Evolutionary conservation across 2,797 vertebrate species (phyloP), one percentile per base, ranked within the genome.

Genomic region (Rousettus madagascariensis): DNA sequence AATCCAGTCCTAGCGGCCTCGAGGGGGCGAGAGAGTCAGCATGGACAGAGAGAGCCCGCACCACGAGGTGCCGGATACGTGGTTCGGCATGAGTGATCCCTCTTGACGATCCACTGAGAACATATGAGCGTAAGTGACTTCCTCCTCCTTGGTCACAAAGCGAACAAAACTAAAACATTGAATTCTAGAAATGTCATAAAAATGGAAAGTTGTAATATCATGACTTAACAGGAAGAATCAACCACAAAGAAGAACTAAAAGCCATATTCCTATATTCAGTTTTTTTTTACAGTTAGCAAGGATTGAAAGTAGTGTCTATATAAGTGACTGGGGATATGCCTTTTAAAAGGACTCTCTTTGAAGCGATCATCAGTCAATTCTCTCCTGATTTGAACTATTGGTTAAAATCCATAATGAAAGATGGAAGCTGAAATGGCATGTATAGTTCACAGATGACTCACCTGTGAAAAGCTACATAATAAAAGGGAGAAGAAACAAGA

Each of bases 201-300:
- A 53, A n/a, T 36, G 51, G 75, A 89, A 86, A 63, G 41, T 57
- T 49, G n/a, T 22, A 26, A 41, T 26, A 28, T 30, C 28, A 17
- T 20, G 49, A 86, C 11, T 49, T 46, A 82, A 46, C 1, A 91
- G 65, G 46, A 88, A 83, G 17, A 89, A 38, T 36, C 30, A 69
- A 90, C n/a, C 11, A 74, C 43, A 75, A 59, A 28, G 63, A 83
- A 16, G 28, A 28, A 17, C 19, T 49, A 51, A 83, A 49, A 61
- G 16, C 20, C 5, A 63, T 33, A 3, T 63, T 26, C 2, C 1
- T 8, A 0, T 30, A 57, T 65, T 57, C 1, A 16, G 1, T n/a
- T 66, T 30, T 84, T 84, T 51, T 33, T 43, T 82, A 13, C 11
- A 30, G 71, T 61, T 87, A 51, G 43, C 33, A 63, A 51, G n/a